phyloP scores from a whole-genome alignment of 2,113 vertebrate species.

The Rafetus swinhoei region DNA sequence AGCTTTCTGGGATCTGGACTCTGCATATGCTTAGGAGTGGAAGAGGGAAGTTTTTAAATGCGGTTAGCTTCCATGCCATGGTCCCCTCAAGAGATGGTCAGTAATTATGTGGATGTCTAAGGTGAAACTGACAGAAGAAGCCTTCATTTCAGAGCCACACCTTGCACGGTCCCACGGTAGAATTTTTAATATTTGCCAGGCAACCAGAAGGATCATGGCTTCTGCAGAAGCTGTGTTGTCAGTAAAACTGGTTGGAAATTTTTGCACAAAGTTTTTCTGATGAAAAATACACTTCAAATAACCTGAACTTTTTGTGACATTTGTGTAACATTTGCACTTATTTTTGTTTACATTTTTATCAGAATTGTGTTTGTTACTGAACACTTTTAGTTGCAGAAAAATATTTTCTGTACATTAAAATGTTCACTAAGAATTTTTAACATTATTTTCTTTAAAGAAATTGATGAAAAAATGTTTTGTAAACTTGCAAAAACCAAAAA shows the following conservation, averaged over 20 bases:
- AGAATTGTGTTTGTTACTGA: not conserved
- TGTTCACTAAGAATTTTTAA: too few species aligned
- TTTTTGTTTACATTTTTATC: not conserved
- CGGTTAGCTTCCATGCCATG: fast-evolving
- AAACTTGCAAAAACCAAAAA: too few species aligned
- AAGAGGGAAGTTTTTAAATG: not conserved
- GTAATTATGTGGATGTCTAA: not conserved
- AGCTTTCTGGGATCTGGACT: fast-evolving
- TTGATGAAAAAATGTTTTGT: not conserved
- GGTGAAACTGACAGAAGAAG: not conserved
- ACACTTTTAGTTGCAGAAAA: not conserved
- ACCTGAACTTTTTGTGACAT: fast-evolving
- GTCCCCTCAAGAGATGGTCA: not conserved
- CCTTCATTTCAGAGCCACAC: not conserved
- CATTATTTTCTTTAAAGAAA: too few species aligned
- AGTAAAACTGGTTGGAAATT: not conserved
- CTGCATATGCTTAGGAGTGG: not conserved
- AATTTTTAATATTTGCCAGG: not conserved
- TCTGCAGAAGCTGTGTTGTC: not conserved
- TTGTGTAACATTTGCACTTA: not conserved
- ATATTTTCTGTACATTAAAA: not conserved
- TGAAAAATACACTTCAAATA: not conserved
- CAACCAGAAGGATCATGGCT: not conserved
- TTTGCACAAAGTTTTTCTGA: not conserved
- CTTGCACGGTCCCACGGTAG: not conserved